Evolutionary conservation across 2,797 vertebrate species (phyloP).

Genomic region (Premnoplex brunnescens): DNA sequence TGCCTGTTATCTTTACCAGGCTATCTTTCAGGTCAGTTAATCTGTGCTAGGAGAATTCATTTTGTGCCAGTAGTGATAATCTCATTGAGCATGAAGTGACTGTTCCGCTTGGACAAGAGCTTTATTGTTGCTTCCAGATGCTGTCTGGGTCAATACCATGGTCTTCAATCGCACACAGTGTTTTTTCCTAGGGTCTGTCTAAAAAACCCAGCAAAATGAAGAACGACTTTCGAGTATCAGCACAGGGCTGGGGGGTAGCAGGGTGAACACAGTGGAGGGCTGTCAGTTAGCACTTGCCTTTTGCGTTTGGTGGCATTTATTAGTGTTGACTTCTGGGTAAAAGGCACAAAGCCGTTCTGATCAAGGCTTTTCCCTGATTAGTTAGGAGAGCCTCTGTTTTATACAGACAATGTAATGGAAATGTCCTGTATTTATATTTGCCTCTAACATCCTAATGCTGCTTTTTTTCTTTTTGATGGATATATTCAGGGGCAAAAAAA

Average conservation of each 20-base stretch:
- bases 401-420: neutral
- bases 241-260: neutral
- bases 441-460: neutral
- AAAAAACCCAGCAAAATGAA: neutral
- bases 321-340: neutral
- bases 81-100: neutral
- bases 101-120: neutral
- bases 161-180: neutral
- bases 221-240: neutral
- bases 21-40: neutral
- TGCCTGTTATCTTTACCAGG: neutral
- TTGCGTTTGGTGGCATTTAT: neutral
- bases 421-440: neutral
- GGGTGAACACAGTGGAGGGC: neutral
- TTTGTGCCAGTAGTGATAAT: neutral
- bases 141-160: neutral
- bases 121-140: neutral
- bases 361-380: neutral
- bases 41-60: neutral
- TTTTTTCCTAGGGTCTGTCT: neutral
- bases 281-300: neutral
- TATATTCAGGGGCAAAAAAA: neutral
- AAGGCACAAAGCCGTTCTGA: neutral
- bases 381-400: neutral
- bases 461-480: neutral